These are phyloP conservation scores for Plagodis pulveraria DNA, from an alignment of 2,888 invertebrate genomes.

Conservation along the genomic window DNA sequence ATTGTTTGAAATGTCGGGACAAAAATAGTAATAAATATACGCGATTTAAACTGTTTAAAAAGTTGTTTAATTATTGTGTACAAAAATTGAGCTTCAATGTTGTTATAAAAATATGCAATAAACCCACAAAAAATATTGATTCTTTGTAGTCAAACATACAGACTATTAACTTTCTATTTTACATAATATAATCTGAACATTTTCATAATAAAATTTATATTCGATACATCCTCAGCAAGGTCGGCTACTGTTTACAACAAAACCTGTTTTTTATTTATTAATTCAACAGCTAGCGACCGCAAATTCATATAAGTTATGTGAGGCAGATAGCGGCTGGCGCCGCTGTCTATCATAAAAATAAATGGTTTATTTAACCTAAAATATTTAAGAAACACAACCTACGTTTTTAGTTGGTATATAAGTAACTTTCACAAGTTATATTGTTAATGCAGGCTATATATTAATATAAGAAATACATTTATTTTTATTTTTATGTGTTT, in stretches of 20 bases:
- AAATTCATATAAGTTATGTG: constrained; percentile 30
- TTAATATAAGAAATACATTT: no score
- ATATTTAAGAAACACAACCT: constrained; percentile 1
- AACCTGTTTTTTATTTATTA: constrained; percentile 28
- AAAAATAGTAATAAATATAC: no score
- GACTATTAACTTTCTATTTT: no score
- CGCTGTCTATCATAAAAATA: constrained; percentile 30
- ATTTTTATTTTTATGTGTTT: no score
- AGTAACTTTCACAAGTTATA: background rate
- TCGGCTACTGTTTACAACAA: constrained; percentile 31
- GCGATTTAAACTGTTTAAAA: no score
- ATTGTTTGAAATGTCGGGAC: no score
- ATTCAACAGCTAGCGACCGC: constrained; percentile 24
- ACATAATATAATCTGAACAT: background rate
- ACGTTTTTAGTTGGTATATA: background rate
- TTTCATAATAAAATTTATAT: background rate
- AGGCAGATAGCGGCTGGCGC: constrained; percentile 31
- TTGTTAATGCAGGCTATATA: no score
- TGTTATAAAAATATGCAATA: no score
- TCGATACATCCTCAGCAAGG: constrained; percentile 25
- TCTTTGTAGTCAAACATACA: no score
- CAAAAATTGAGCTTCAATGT: no score
- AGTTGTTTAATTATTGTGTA: no score
- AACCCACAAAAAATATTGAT: no score
- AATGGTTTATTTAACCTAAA: constrained; percentile 16